Conservation (phyloP, 2,113 vertebrate genomes). For the Protomyctophum bolini region DNA sequence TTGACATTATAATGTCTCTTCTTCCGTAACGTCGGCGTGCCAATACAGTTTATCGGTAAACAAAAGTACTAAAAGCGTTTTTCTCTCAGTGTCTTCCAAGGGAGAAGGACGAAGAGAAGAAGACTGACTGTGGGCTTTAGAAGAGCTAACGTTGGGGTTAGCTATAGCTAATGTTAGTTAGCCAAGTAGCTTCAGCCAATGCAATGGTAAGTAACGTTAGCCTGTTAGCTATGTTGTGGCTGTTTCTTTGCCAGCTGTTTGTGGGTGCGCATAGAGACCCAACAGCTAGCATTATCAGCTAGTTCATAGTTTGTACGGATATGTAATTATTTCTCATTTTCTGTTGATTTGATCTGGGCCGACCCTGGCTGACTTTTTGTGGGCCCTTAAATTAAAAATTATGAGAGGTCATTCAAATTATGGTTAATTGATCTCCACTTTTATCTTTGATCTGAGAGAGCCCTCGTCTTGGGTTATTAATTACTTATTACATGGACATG, state of each 20-base stretch:
- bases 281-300: slow-evolving; percentile 8
- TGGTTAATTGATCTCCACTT: too few species aligned
- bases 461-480: too few species aligned
- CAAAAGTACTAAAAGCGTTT: not conserved
- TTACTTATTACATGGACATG: too few species aligned
- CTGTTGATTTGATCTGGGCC: not conserved
- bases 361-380: not conserved
- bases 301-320: not conserved
- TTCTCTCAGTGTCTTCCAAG: slow-evolving; percentile 4
- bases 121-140: slow-evolving; percentile 13
- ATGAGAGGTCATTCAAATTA: not conserved
- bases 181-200: slow-evolving; percentile 51
- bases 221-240: slow-evolving; percentile 8
- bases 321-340: not conserved
- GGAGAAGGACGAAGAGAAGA: slow-evolving; percentile 16
- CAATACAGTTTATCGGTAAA: not conserved
- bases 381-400: slow-evolving; percentile 11
- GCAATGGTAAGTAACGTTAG: slow-evolving; percentile 68
- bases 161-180: slow-evolving; percentile 52
- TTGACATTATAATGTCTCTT: not conserved
- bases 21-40: not conserved
- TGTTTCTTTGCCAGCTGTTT: slow-evolving; percentile 20
- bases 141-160: slow-evolving; percentile 63
- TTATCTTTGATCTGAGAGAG: too few species aligned
- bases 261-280: slow-evolving; percentile 15